A percentile compares a stretch with the other conserved stretches of the same genome.
Evolutionary conservation across 2,113 vertebrate species (phyloP).

Genomic region (Ptyas mucosa): DNA sequence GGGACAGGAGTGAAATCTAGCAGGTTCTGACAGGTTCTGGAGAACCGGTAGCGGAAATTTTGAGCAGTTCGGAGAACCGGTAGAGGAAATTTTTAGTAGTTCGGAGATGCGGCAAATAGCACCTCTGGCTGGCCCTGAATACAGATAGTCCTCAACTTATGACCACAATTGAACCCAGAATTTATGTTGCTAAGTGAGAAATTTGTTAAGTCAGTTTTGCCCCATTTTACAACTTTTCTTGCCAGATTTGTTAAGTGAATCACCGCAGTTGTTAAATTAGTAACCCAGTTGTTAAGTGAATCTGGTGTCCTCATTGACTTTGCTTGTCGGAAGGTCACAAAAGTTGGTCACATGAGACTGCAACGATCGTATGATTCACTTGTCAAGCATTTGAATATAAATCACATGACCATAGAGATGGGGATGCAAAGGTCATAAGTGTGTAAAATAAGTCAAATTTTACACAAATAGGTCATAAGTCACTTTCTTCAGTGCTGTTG

Average conservation of each 20-base stretch:
- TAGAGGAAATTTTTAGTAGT: no score
- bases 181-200: background rate
- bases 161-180: background rate
- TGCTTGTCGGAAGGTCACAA: background rate
- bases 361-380: background rate
- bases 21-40: no score
- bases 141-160: background rate
- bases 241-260: no score
- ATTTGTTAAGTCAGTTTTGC: no score
- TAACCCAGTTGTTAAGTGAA: background rate
- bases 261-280: no score
- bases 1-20: no score
- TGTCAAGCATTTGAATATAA: background rate
- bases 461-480: no score
- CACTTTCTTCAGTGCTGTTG: background rate
- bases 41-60: no score
- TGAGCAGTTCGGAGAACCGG: no score
- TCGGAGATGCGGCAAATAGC: no score
- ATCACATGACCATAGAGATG: background rate
- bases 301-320: background rate
- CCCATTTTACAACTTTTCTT: no score
- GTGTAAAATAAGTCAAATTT: no score
- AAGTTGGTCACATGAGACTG: background rate
- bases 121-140: background rate
- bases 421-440: background rate